Conservation (phyloP, 2,797 vertebrate species). For the Phyllotis vaccarum region DNA sequence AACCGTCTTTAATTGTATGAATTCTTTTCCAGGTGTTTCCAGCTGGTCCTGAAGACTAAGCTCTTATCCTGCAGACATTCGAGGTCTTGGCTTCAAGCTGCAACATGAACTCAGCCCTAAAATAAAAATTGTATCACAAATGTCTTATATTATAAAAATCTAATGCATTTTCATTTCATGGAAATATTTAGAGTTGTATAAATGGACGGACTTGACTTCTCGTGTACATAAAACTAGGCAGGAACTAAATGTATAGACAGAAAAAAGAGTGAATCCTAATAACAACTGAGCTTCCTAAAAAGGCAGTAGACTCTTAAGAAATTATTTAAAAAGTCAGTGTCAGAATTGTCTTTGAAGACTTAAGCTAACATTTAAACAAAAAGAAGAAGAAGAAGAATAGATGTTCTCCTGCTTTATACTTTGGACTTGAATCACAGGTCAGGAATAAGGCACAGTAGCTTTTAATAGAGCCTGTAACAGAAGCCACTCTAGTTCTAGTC, state of each 20-base stretch:
- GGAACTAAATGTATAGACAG: not conserved
- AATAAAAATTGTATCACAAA: slow-evolving; percentile 24
- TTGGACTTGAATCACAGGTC: slow-evolving; percentile 26
- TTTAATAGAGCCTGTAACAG: slow-evolving; percentile 37
- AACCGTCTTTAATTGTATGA: not conserved
- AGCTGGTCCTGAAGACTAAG: not conserved
- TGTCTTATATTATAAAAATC: not conserved
- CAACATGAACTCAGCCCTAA: not conserved
- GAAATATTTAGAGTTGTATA: not conserved
- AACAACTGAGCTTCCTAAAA: not conserved
- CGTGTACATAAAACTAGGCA: not conserved
- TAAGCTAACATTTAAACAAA: not conserved
- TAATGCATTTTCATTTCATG: not conserved
- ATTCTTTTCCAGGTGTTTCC: not conserved
- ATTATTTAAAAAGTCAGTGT: not conserved
- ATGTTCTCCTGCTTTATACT: not conserved
- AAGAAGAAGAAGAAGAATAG: not conserved
- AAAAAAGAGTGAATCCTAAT: not conserved
- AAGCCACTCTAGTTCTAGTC: not conserved
- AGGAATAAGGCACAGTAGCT: not conserved
- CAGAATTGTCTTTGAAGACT: slow-evolving; percentile 18
- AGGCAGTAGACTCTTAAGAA: slow-evolving; percentile 26
- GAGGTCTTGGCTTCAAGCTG: not conserved
- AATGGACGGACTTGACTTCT: not conserved
- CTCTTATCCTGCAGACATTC: not conserved